phyloP scores from a whole-genome alignment of 2,888 invertebrate species.

The Drosophila sordidapex region DNA sequence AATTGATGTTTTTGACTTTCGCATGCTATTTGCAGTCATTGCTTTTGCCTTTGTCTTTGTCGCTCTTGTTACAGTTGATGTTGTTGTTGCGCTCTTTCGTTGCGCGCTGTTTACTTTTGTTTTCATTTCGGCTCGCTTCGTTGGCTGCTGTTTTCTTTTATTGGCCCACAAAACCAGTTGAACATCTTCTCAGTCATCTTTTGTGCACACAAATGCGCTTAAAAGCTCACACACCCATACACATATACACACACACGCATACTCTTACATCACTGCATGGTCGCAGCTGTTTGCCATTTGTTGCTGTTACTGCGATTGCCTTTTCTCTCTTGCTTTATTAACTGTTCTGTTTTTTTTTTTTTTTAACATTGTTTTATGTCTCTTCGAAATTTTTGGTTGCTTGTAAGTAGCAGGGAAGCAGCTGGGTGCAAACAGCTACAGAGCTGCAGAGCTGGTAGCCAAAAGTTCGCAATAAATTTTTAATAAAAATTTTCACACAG shows the following conservation, averaged over 20 bases:
- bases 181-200: slow-evolving; percentile 63
- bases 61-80: slow-evolving; percentile 28
- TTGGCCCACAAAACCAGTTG: slow-evolving; percentile 72
- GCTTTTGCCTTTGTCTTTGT: slow-evolving; percentile 13
- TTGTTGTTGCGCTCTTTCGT: slow-evolving; percentile 49
- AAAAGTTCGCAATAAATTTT: slow-evolving; percentile 71
- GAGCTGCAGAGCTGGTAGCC: neutral
- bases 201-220: slow-evolving; percentile 18
- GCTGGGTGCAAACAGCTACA: slow-evolving; percentile 11
- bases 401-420: slow-evolving; percentile 57
- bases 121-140: slow-evolving; percentile 49
- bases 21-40: slow-evolving; percentile 43
- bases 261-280: slow-evolving; percentile 18
- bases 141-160: slow-evolving; percentile 55
- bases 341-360: slow-evolving; percentile 30
- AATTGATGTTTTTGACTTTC: slow-evolving; percentile 38
- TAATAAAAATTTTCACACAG: slow-evolving; percentile 63
- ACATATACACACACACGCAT: slow-evolving; percentile 5
- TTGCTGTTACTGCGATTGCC: slow-evolving; percentile 51
- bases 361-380: slow-evolving; percentile 60
- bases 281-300: slow-evolving; percentile 67
- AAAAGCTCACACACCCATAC: slow-evolving; percentile 6
- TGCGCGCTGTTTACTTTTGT: slow-evolving; percentile 66
- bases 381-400: slow-evolving; percentile 57
- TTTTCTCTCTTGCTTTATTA: slow-evolving; percentile 51